Conservation (phyloP, 1,140 invertebrate species). For the Anagrus nilaparvatae region DNA sequence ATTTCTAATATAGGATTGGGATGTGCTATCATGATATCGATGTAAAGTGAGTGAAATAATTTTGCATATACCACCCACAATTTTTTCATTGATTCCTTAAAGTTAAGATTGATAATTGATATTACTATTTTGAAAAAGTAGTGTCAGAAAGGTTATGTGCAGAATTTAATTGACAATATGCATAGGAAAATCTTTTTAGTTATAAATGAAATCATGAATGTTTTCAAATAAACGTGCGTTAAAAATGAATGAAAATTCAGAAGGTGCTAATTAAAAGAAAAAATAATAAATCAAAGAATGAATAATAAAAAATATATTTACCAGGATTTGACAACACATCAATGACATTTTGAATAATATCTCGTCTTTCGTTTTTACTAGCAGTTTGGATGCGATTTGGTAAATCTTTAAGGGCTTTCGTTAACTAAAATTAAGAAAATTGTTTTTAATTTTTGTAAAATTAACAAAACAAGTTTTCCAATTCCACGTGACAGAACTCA, state of each 20-base stretch:
- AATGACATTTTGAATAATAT: conserved; percentile 60
- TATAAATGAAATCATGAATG: no score
- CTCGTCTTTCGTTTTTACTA: conserved; percentile 61
- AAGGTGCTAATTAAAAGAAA: not conserved
- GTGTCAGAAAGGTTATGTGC: no score
- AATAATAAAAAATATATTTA: conserved; percentile 31
- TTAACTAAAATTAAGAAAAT: conserved; percentile 46
- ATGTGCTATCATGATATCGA: conserved; percentile 66
- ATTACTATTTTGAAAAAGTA: no score
- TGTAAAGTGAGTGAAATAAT: conserved; percentile 61
- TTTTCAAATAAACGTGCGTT: not conserved
- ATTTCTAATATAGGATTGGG: conserved; percentile 60
- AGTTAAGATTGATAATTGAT: no score
- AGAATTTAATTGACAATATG: no score
- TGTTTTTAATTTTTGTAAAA: conserved; percentile 2
- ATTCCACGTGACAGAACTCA: conserved; percentile 38
- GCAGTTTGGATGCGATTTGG: conserved; percentile 67
- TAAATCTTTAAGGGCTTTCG: conserved; percentile 68
- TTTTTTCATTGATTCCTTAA: conserved; percentile 66
- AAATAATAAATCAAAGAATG: conserved; percentile 1
- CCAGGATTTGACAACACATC: conserved; percentile 62
- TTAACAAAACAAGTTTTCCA: conserved; percentile 11
- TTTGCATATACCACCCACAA: conserved; percentile 68
- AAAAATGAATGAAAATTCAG: not conserved
- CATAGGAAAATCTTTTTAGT: no score